phyloP scores from a whole-genome alignment of 2,113 vertebrate species.

The Pao palembangensis region DNA sequence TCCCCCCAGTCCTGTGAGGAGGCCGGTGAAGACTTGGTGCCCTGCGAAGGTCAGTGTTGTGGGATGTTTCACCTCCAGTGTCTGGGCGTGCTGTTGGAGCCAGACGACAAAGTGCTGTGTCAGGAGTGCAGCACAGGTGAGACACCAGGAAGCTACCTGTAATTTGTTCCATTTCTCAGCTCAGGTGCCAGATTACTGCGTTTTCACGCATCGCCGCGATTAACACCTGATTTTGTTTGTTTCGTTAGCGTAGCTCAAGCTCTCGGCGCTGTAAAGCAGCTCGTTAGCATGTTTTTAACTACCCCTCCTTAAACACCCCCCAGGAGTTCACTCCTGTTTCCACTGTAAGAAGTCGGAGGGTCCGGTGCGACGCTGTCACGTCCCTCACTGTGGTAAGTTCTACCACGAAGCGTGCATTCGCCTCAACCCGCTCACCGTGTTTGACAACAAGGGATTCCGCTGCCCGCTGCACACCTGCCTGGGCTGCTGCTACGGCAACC shows the following conservation, averaged over 20 bases:
- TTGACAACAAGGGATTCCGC: slow-evolving; percentile 91
- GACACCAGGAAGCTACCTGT: slow-evolving; percentile 13
- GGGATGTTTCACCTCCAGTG: slow-evolving; percentile 89
- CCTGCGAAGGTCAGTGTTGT: slow-evolving; percentile 91
- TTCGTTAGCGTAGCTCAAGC: background rate
- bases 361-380: slow-evolving; percentile 85
- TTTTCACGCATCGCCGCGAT: background rate
- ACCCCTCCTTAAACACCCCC: background rate
- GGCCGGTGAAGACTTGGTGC: slow-evolving; percentile 82
- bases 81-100: slow-evolving; percentile 77
- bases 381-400: slow-evolving; percentile 90
- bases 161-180: background rate
- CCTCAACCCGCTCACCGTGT: slow-evolving; percentile 82
- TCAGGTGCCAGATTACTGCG: background rate
- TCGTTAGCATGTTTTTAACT: background rate
- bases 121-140: slow-evolving; percentile 86
- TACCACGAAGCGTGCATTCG: slow-evolving; percentile 91
- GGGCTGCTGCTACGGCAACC: slow-evolving; percentile 85
- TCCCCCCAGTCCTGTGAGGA: slow-evolving; percentile 85
- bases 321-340: slow-evolving; percentile 89
- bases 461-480: slow-evolving; percentile 93
- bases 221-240: background rate
- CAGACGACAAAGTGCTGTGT: slow-evolving; percentile 85
- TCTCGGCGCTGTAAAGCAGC: background rate
- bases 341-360: slow-evolving; percentile 85